Evolutionary conservation across 1,140 invertebrate species (phyloP).

Genomic region (Wiebesia pumilae): DNA sequence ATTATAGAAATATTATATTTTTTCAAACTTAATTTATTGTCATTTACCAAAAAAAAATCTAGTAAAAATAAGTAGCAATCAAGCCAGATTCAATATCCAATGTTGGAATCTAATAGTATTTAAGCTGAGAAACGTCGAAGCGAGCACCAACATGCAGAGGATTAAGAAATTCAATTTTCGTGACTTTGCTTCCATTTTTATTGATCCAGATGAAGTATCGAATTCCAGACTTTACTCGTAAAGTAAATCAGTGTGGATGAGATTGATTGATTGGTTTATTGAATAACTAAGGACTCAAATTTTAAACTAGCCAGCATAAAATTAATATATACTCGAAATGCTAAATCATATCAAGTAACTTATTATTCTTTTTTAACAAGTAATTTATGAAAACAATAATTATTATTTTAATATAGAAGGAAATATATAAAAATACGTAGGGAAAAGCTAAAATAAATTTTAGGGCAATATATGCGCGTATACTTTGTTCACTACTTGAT

Average conservation of each 20-base stretch:
- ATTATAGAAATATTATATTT: background rate
- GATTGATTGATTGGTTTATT: constrained; percentile 19
- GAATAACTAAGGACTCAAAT: constrained; percentile 15
- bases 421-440: no score
- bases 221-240: constrained; percentile 15
- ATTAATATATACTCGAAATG: background rate
- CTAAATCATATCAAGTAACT: background rate
- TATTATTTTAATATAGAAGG: background rate
- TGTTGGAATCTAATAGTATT: background rate
- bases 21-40: background rate
- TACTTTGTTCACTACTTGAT: no score
- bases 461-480: no score
- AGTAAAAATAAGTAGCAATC: constrained; percentile 29
- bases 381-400: background rate
- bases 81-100: background rate
- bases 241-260: constrained; percentile 5
- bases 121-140: background rate
- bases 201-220: constrained; percentile 38
- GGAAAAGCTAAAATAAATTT: no score
- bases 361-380: background rate
- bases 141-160: constrained; percentile 32
- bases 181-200: constrained; percentile 42
- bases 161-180: constrained; percentile 51
- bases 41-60: background rate
- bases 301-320: background rate